Percentiles rank a stretch among this genome's conserved stretches.
phyloP scores from a whole-genome alignment of 2,797 vertebrate species.

The Benthosema pterotum region DNA sequence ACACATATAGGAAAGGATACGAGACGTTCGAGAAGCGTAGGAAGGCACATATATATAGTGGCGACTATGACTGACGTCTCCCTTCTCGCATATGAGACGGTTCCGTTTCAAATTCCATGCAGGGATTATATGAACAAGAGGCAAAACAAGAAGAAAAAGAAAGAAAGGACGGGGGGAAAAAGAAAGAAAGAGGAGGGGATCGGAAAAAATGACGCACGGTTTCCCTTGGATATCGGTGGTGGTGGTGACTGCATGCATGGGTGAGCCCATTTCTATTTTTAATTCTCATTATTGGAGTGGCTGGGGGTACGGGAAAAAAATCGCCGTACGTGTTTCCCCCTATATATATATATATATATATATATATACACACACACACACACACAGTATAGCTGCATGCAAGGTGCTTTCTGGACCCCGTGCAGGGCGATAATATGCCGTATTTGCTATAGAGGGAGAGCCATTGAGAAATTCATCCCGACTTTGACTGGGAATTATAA shows the following conservation, averaged over 20 bases:
- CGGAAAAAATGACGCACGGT: constrained; percentile 61
- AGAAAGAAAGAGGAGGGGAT: constrained; percentile 41
- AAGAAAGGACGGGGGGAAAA: constrained; percentile 36
- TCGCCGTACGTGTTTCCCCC: constrained; percentile 21
- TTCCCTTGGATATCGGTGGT: constrained; percentile 69
- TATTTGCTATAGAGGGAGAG: constrained; percentile 37
- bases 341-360: too few relatives aligned
- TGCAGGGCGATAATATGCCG: constrained; percentile 28
- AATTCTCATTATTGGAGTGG: constrained; percentile 53
- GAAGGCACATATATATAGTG: too few relatives aligned
- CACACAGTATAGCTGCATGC: too few relatives aligned
- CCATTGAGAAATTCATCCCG: constrained; percentile 64
- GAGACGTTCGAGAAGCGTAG: constrained; percentile 31
- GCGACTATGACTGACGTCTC: not conserved
- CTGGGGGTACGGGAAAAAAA: constrained; percentile 24
- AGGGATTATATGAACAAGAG: constrained; percentile 71
- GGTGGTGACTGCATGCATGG: constrained; percentile 42
- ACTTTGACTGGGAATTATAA: constrained; percentile 57
- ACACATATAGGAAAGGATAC: constrained; percentile 41
- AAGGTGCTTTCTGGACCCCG: constrained; percentile 45
- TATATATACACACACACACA: too few relatives aligned
- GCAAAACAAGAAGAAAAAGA: not conserved
- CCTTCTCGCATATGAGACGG: constrained; percentile 64
- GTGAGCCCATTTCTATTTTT: constrained; percentile 74
- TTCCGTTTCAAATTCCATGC: constrained; percentile 73